Evolutionary conservation across 2,888 invertebrate genomes (phyloP).

Genomic region (Agrotis segetum): DNA sequence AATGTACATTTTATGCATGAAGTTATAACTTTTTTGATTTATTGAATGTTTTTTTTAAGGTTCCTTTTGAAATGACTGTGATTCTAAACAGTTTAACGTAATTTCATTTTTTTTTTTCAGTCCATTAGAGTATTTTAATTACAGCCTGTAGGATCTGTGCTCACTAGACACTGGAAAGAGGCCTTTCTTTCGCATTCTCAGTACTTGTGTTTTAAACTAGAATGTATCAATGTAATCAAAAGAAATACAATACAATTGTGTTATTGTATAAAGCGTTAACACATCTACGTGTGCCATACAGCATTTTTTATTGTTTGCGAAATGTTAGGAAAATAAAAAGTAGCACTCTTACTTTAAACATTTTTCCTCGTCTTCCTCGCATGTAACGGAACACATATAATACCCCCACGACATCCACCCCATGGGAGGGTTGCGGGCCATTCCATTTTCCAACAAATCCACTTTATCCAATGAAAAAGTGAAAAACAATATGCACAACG

Average conservation of each 20-base stretch:
- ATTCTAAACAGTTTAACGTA: no score
- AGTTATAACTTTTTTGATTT: background rate
- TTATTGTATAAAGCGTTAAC: background rate
- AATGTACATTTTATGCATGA: background rate
- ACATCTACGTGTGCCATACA: background rate
- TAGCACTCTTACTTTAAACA: constrained; percentile 91
- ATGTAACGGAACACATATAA: constrained; percentile 92
- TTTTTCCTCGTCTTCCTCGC: constrained; percentile 90
- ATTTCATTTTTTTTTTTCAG: no score
- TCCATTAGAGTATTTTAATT: no score
- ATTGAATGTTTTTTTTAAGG: background rate
- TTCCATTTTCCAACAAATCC: constrained; percentile 90
- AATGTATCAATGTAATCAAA: background rate
- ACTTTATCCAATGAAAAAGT: constrained; percentile 69
- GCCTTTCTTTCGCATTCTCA: background rate
- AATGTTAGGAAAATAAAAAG: constrained; percentile 19
- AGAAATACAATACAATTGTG: no score
- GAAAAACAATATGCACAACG: constrained; percentile 57
- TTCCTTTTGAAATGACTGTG: background rate
- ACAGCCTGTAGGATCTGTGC: no score
- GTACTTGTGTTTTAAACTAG: background rate
- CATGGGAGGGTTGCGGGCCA: constrained; percentile 93
- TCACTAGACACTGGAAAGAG: no score
- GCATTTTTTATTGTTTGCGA: background rate
- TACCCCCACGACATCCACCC: constrained; percentile 95